Conservation (phyloP, 2,888 invertebrate species). For the Bhutanitis thaidina region DNA sequence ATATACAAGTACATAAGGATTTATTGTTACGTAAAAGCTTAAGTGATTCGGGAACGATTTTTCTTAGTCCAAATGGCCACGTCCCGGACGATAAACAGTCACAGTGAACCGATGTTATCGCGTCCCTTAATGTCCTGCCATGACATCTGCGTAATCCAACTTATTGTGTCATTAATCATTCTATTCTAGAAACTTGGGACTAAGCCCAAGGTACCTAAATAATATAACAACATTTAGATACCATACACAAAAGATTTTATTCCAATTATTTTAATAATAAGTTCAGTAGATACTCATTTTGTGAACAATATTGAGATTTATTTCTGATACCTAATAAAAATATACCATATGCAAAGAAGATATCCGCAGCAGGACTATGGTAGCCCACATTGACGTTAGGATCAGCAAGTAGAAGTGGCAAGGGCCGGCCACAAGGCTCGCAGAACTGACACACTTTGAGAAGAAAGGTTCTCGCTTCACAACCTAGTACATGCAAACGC, state of each 20-base stretch:
- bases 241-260: not conserved
- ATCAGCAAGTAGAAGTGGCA: too few species aligned
- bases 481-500: too few species aligned
- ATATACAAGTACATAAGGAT: not conserved
- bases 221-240: not conserved
- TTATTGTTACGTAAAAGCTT: not conserved
- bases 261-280: too few species aligned
- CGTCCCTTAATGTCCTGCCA: constrained; percentile 6
- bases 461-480: too few species aligned
- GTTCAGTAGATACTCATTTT: too few species aligned
- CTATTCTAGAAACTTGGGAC: constrained; percentile 1
- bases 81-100: constrained; percentile 3
- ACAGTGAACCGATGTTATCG: constrained; percentile 8
- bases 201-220: not conserved
- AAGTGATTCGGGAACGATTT: not conserved
- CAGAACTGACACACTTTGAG: too few species aligned
- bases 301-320: too few species aligned
- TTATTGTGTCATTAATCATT: constrained; percentile 18
- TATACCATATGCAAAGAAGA: too few species aligned
- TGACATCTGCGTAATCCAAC: constrained; percentile 13
- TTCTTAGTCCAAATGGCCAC: constrained; percentile 4
- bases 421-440: too few species aligned
- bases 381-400: too few species aligned
- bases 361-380: too few species aligned
- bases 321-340: too few species aligned